phyloP scores from a whole-genome alignment of 2,888 invertebrate species.

The Cephus runcator region DNA sequence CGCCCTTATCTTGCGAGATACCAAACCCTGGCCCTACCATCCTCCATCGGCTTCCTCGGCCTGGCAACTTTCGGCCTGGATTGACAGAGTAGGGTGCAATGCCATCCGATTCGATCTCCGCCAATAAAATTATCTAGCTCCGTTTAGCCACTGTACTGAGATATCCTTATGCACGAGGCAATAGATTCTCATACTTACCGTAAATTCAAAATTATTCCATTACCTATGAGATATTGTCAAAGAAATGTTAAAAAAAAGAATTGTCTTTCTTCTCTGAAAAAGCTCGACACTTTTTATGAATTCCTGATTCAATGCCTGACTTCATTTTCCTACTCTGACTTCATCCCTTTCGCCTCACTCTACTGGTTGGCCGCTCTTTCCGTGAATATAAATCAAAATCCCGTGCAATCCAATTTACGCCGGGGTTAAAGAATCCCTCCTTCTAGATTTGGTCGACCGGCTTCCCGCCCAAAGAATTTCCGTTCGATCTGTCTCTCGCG shows the following conservation, averaged over 20 bases:
- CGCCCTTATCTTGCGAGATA: conserved; percentile 56
- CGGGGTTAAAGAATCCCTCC: conserved; percentile 45
- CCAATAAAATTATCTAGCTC: conserved; percentile 50
- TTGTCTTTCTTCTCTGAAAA: not conserved
- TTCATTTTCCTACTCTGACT: not conserved
- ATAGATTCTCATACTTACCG: not conserved
- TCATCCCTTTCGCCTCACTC: not conserved
- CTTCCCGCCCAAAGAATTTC: conserved; percentile 13
- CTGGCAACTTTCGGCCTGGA: conserved; percentile 31
- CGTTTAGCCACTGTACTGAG: not conserved
- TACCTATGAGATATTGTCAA: not conserved
- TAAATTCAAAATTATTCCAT: not conserved
- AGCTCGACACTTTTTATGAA: not conserved
- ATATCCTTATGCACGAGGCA: not conserved
- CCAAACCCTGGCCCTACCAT: conserved; percentile 32
- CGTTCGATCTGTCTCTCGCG: conserved; percentile 16
- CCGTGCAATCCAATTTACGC: conserved; percentile 51
- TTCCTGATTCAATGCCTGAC: not conserved
- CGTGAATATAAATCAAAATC: conserved; percentile 47
- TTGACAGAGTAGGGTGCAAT: conserved; percentile 23
- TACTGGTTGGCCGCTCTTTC: not conserved
- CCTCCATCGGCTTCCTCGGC: conserved; percentile 37
- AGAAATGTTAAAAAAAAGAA: not conserved
- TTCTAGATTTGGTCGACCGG: conserved; percentile 21
- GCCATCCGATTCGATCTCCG: conserved; percentile 45